phyloP scores from a whole-genome alignment of 2,113 vertebrate species.

The Antennarius striatus region DNA sequence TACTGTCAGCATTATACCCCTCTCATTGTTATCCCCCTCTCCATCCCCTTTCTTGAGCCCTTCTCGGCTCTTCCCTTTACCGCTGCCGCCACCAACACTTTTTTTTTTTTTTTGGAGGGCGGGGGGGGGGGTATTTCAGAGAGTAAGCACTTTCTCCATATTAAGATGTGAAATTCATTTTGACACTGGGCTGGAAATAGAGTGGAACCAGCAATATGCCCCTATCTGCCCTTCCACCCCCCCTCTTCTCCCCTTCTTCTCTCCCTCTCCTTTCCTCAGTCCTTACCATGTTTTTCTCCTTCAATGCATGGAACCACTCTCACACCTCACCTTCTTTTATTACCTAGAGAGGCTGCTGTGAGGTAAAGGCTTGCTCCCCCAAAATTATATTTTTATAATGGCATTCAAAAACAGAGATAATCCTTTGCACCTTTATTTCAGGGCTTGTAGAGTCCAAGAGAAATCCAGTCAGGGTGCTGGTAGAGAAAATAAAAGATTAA shows the following conservation, averaged over 20 bases:
- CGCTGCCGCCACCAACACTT: slow-evolving; percentile 62
- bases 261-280: slow-evolving; percentile 8
- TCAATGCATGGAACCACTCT: slow-evolving; percentile 43
- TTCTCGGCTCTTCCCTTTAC: slow-evolving; percentile 51
- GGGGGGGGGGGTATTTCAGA: slow-evolving; percentile 74
- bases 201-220: slow-evolving; percentile 69
- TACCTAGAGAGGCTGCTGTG: slow-evolving; percentile 51
- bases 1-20: slow-evolving; percentile 82
- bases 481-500: neutral
- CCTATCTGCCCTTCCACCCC: slow-evolving; percentile 51
- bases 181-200: slow-evolving; percentile 80
- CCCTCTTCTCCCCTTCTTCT: slow-evolving; percentile 8
- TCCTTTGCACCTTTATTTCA: slow-evolving; percentile 39
- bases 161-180: slow-evolving; percentile 87
- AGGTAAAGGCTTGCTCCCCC: slow-evolving; percentile 51
- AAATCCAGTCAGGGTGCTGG: slow-evolving; percentile 14
- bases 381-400: slow-evolving; percentile 62
- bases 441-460: slow-evolving; percentile 12
- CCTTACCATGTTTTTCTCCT: slow-evolving; percentile 18
- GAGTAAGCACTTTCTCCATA: slow-evolving; percentile 90
- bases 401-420: slow-evolving; percentile 35
- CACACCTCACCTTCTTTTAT: slow-evolving; percentile 53
- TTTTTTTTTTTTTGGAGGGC: slow-evolving; percentile 32
- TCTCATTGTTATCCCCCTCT: slow-evolving; percentile 73
- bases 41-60: slow-evolving; percentile 53